Conservation (phyloP, 2,888 invertebrate genomes). For the Athrips mouffetella region DNA sequence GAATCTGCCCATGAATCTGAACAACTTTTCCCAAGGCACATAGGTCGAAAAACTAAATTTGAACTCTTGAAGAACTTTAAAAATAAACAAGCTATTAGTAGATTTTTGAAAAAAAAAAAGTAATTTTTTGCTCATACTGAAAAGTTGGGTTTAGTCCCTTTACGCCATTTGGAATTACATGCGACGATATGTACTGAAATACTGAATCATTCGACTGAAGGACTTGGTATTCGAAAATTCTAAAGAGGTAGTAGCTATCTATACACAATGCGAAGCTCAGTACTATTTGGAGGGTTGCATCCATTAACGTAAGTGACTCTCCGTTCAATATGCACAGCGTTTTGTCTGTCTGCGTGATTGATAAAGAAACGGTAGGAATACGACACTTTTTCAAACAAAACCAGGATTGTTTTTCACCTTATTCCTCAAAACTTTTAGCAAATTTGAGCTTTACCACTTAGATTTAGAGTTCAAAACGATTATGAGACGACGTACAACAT, state of each 20-base stretch:
- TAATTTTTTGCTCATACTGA: no score
- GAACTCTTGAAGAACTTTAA: no score
- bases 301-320: constrained; percentile 73
- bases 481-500: neutral
- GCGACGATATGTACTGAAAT: no score
- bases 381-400: constrained; percentile 48
- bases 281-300: constrained; percentile 43
- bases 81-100: no score
- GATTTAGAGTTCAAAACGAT: constrained; percentile 10
- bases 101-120: no score
- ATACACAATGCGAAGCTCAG: neutral
- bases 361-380: constrained; percentile 67
- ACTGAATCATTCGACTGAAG: neutral
- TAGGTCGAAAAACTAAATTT: no score
- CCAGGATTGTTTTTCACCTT: constrained; percentile 19
- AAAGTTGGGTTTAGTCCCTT: no score
- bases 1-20: no score
- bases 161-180: no score
- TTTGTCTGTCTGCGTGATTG: constrained; percentile 71
- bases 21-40: no score
- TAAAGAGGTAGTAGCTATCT: neutral
- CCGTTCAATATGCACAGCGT: constrained; percentile 65
- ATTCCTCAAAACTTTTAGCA: neutral
- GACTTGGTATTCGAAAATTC: neutral
- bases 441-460: constrained; percentile 24